Evolutionary conservation across 2,888 invertebrate species (phyloP), one percentile per base, ranked within the genome.

Genomic region (Aleiodes leptofemur): DNA sequence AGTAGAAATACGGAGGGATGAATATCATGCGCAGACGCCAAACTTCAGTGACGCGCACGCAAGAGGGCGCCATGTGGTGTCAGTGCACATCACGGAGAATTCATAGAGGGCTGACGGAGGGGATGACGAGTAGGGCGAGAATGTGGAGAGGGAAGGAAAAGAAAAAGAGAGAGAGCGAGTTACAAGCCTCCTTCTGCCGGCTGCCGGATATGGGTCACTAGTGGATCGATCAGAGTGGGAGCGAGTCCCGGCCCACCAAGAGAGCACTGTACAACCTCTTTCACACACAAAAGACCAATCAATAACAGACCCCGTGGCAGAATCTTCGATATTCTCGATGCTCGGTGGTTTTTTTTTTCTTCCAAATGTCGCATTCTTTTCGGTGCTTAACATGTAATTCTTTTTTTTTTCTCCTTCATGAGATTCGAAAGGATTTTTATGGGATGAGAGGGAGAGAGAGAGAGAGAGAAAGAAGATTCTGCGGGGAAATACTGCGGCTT

Each of bases 161-260:
- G 23, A 23, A 23, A 23, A 72, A 73, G 29, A 72, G 74, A 50
- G 48, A 74, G 70, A 59, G 55, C 48, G 50, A 61, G 64, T 61
- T 38, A 51, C 69, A 59, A 70, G 68, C 29, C 34, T 59, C 48
- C 50, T 51, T 48, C 9, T 43, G 50, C 16, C 77, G 78, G 78
- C 78, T 76, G 79, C 83, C 86, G 85, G 88, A 89, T 88, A 87
- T 89, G 86, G 88, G 89, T 88, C 88, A 88, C 86, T 87, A 84
- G 80, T 81, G 86, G 88, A 89, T 88, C 89, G 88, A 89, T 89
- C 83, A 76, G 34, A 70, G 68, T 69, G 76, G 57, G 72, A 75
- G 55, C n/a, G 31, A 23, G 16, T 68, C 31, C 51, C 51, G 14
- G 53, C 51, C n/a, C 31, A 29, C 68, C 29, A 29, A 23, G 29